Evolutionary conservation across 1,140 invertebrate species (phyloP), one percentile per base, ranked within the genome.

Genomic region (Dreissena rostriformis): DNA sequence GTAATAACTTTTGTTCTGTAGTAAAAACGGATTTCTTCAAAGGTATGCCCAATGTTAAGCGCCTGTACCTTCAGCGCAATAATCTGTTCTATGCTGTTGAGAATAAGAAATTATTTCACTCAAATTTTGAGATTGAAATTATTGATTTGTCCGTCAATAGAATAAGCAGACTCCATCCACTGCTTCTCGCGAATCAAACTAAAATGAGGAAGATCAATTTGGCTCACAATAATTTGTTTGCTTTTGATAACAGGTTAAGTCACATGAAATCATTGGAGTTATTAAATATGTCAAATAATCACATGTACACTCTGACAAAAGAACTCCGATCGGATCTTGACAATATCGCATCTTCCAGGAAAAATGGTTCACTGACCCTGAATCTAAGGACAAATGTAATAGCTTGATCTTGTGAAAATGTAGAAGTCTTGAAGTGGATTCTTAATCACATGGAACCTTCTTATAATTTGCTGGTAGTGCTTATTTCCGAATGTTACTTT

Each of bases 361-460:
- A 73, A 1, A 19, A 24, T n/a, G 22, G 17, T n/a, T 17, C 52
- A 14, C 22, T 81, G 15, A 11, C 26, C 7, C n/a, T 81, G 12
- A 26, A 81, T 49, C 22, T 81, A 28, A 26, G 22, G 15, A 24
- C 61, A 17, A 81, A 81, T 28, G 12, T n/a, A 4, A 55, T 81
- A 1, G 24, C 17, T 14, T 81, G 78, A 49, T n/a, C 53, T 19
- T 81, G 78, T 65, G 57, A 81, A 17, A 73, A 81, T 52, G 0
- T 81, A 17, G 68, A 81, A 7, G 71, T 81, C 39, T n/a, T 81
- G 39, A n/a, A 81, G 51, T 81, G 78, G 78, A 22, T 81, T 14
- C 14, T 49, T 49, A 28, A 71, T 19, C 67, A 81, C 51, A 61
- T 61, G 2, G 57, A 61, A 11, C 17, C 17, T 24, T 19, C 17